These are phyloP conservation scores for Alosa alosa DNA, from an alignment of 2,113 vertebrate genomes.

Conservation along the genomic window DNA sequence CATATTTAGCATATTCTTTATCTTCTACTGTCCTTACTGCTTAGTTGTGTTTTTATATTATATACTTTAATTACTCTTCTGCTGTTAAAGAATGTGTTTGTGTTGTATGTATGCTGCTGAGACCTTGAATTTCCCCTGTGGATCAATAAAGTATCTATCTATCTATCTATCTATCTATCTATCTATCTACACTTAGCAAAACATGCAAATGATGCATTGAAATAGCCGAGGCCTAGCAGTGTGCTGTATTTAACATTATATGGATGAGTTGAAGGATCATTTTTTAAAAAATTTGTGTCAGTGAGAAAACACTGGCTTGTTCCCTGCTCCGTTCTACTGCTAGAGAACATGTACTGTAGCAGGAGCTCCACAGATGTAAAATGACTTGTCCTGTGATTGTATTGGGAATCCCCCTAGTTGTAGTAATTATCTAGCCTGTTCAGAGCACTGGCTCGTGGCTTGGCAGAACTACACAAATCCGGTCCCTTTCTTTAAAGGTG, in stretches of 20 bases:
- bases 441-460: background rate
- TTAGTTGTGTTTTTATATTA: too few species aligned
- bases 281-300: background rate
- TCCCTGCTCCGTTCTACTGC: background rate
- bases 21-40: too few species aligned
- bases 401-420: constrained; percentile 26
- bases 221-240: background rate
- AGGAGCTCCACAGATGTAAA: background rate
- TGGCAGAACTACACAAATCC: constrained; percentile 26
- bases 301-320: background rate
- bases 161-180: too few species aligned
- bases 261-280: background rate
- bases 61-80: too few species aligned
- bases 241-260: background rate
- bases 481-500: background rate
- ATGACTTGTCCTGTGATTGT: background rate
- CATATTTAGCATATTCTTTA: too few species aligned
- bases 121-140: too few species aligned
- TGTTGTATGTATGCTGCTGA: too few species aligned
- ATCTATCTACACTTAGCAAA: background rate
- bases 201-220: background rate
- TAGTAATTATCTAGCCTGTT: background rate
- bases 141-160: too few species aligned
- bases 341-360: background rate
- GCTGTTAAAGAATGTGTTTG: too few species aligned